Base-by-base conservation (phyloP, 2,797 vertebrate genomes). In the Dermochelys coriacea region DNA sequence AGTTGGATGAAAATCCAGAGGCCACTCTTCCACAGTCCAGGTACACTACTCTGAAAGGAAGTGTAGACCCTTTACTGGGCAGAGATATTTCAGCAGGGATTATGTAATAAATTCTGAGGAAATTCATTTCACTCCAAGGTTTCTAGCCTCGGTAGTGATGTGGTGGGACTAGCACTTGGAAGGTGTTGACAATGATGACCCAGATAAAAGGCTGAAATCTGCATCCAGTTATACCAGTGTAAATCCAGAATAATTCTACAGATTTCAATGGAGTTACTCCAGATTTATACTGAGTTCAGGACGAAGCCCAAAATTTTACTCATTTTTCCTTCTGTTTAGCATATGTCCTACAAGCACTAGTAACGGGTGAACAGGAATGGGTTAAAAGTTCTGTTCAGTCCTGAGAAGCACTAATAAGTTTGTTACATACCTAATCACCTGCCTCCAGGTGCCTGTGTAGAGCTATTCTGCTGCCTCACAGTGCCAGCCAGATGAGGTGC, bases 121-220 rank as follows among this genome's bases (percentile, higher is more conserved):
- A 97, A 96, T 96, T 97, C 34, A 96, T 97, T 98, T 97, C 52
- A 96, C n/a, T 80, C 83, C 5, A 16, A 87, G 94, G 25, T 89
- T 68, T 80, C 57, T 83, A 82, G 59, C 54, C 94, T 68, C 34
- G 86, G 78, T n/a, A 93, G 75, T 55, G 88, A 71, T 75, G 68
- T 45, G 81, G 89, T 91, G 61, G 74, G 93, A 89, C 47, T 80
- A 88, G 91, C 87, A 87, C 75, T 52, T 23, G 59, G 18, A 52
- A 94, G 85, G 49, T 89, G 82, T 90, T 96, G 78, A 84, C 75
- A 90, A 37, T 45, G 54, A 45, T 84, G 94, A 93, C 89, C 96
- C 75, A 97, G 88, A 93, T 93, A 83, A 91, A 68, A 80, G 8
- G 3, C 18, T 80, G 11, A 14, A 0, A 55, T 85, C 57, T 52